Base-by-base conservation (phyloP, 1,140 invertebrate species). In the Megalonaias nervosa region DNA sequence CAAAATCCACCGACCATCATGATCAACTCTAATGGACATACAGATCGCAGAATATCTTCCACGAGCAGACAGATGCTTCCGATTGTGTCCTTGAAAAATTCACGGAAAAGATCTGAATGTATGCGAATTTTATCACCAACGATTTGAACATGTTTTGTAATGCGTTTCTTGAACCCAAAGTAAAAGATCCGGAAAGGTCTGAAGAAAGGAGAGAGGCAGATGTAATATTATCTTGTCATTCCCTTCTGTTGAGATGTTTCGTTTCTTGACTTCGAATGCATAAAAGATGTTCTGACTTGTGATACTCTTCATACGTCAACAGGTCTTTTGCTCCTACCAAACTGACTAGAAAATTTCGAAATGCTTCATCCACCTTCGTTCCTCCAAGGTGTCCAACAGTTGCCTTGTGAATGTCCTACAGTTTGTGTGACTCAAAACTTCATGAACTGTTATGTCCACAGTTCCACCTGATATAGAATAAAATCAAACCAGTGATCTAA, bases 311-410 rank as follows among this genome's bases (percentile, higher is more conserved):
- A 31, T 67, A 74, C 14, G 56, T 21, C 6, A 57, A 19, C 56
- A 74, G 58, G 0, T 57, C 72, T 6, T 67, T 56, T 15, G 55
- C 48, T 57, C 72, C 72, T 16, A 74, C 62, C 16, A 74, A n/a
- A 19, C 17, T 23, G 38, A 55, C 23, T 5, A 74, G 6, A 67
- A 74, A 67, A 19, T 48, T 67, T 26, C 56, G 57, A 16, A 74
- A 73, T 2, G 67, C 19, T 67, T 71, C 56, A 57, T 81, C 69
- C 0, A 81, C 80, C 23, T 57, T 57, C n/a, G 72, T 78, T 17
- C 80, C 80, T 60, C 80, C 80, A 75, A 75, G 78, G 13, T 64
- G 38, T n/a, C 75, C 80, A 6, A 76, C 80, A 17, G 67, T 75
- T 56, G 80, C 80, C 26, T 23, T 72, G 19, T 78, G 58, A 13